Evolutionary conservation across 2,113 vertebrate species (phyloP).

Genomic region (Epinephelus fuscoguttatus): DNA sequence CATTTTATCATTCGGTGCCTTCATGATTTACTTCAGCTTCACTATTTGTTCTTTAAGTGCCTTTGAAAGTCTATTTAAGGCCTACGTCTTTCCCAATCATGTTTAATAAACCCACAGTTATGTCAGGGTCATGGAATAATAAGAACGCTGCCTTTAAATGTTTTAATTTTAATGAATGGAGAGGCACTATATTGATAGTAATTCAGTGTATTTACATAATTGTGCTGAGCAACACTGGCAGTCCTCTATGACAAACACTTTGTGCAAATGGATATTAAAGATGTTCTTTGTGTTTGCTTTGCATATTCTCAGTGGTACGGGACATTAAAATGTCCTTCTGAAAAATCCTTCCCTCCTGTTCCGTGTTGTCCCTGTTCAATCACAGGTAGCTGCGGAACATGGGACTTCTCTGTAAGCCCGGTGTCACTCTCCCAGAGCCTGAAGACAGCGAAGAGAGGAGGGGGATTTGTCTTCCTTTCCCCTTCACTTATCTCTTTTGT

Average conservation of each 20-base stretch:
- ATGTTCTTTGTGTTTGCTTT: conserved; percentile 34
- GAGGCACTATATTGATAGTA: not conserved
- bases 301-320: conserved; percentile 37
- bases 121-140: not conserved
- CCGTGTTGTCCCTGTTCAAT: conserved; percentile 57
- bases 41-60: conserved; percentile 22
- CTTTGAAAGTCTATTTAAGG: conserved; percentile 3
- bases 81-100: not conserved
- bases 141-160: not conserved
- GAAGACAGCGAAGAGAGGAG: conserved; percentile 56
- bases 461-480: conserved; percentile 76
- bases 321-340: conserved; percentile 42
- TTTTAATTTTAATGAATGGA: not conserved
- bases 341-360: conserved; percentile 45
- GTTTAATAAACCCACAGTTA: not conserved
- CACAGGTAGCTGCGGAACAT: conserved; percentile 51
- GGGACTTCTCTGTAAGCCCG: conserved; percentile 58
- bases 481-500: conserved; percentile 82
- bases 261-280: conserved; percentile 11
- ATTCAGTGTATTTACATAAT: not conserved
- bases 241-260: not conserved
- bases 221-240: not conserved
- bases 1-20: conserved; percentile 13
- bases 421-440: conserved; percentile 67
- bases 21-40: conserved; percentile 24